Evolutionary conservation across 2,888 invertebrate genomes (phyloP).

Genomic region (Fragum fragum): DNA sequence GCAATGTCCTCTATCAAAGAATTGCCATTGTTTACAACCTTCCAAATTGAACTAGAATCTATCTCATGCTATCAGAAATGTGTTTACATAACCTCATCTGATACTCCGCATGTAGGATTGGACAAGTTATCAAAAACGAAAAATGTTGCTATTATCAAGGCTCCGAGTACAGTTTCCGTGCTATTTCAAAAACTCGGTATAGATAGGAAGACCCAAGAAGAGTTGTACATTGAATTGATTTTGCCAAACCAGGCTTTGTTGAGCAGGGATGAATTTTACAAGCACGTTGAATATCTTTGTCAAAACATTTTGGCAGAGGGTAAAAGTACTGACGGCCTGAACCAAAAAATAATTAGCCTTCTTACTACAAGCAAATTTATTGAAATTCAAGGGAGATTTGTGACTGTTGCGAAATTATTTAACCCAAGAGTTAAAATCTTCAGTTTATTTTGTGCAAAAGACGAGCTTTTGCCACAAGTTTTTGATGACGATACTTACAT

Average conservation of each 20-base stretch:
- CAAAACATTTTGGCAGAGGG: slow-evolving; percentile 58
- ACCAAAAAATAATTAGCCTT: background rate
- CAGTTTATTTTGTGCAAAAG: slow-evolving; percentile 63
- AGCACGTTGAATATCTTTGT: slow-evolving; percentile 55
- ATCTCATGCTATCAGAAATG: background rate
- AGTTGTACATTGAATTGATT: slow-evolving; percentile 54
- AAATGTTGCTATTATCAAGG: background rate
- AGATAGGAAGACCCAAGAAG: background rate
- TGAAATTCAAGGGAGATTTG: slow-evolving; percentile 1
- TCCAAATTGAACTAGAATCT: background rate
- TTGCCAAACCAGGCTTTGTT: slow-evolving; percentile 42
- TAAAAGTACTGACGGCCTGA: background rate
- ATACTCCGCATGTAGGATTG: background rate
- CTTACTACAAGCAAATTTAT: background rate
- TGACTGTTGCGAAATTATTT: slow-evolving; percentile 68
- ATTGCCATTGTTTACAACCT: background rate
- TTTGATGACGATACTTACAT: background rate
- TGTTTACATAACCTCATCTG: too few relatives aligned
- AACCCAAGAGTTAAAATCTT: slow-evolving; percentile 70
- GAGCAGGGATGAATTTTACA: slow-evolving; percentile 38
- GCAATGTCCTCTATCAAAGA: background rate
- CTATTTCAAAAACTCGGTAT: slow-evolving; percentile 16
- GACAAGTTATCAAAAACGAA: background rate
- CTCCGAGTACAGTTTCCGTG: background rate
- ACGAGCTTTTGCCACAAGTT: slow-evolving; percentile 65